Conservation (phyloP, 2,888 invertebrate species). For the Macrophya annulata region DNA sequence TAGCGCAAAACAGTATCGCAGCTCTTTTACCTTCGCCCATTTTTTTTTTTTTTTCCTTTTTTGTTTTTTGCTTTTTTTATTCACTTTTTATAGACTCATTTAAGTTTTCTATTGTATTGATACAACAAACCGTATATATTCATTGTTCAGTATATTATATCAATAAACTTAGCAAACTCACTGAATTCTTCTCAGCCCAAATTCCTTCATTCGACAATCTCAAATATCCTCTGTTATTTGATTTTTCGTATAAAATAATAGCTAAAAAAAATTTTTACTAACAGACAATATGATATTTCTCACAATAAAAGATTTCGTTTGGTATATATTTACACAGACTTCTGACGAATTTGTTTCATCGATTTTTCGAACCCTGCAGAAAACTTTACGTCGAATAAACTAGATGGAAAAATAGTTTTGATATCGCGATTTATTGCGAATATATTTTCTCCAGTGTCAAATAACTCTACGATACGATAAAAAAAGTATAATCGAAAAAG, state of each 20-base stretch:
- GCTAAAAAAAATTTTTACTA: neutral
- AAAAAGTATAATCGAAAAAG: constrained; percentile 8
- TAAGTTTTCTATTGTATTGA: neutral
- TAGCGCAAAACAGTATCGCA: neutral
- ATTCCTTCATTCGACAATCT: neutral
- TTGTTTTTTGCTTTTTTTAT: neutral
- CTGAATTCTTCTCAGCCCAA: neutral
- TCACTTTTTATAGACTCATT: constrained; percentile 12
- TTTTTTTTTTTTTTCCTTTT: constrained; percentile 6
- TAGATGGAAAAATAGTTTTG: too few species aligned
- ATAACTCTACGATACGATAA: neutral
- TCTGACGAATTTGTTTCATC: neutral
- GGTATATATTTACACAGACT: neutral
- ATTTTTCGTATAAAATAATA: neutral
- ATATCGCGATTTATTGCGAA: neutral
- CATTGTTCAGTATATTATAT: neutral
- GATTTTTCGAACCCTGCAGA: neutral
- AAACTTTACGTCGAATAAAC: neutral
- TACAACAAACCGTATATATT: neutral
- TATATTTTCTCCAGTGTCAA: neutral
- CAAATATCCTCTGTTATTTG: neutral
- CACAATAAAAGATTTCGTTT: neutral
- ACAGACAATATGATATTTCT: neutral
- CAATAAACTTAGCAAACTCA: neutral
- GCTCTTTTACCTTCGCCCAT: neutral